Evolutionary conservation across 2,113 vertebrate genomes (phyloP), one percentile per base, ranked within the genome.

Genomic region (Tapirus terrestris): DNA sequence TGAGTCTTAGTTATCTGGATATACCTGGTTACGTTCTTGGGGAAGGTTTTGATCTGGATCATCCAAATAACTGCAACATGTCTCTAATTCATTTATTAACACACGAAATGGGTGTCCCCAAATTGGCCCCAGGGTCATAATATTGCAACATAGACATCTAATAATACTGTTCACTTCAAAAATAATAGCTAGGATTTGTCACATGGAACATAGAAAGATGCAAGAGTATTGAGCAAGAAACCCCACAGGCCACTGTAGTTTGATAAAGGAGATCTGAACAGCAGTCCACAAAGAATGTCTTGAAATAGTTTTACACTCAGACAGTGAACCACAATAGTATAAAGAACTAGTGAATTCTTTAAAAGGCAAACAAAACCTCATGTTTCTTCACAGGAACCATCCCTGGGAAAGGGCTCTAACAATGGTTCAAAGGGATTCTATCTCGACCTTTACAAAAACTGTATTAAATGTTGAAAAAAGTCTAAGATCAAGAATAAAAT

Each of bases 221-320:
- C 65, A 83, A 83, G 84, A 79, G 72, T 92, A 96, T 93, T 95
- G 83, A 97, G 82, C 80, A 94, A 96, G 84, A 80, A 87, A 86
- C 87, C 97, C 97, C 70, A 33, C 23, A 88, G 96, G 82, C 80
- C 36, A 51, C 87, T 77, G 61, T 63, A 82, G 95, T 86, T 97
- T 97, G 94, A 98, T 98, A 96, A 98, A 94, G 84, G 91, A 92
- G 87, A 97, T 97, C 92, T 97, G 95, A 98, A 90, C 97, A 96
- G 97, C 94, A 96, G 97, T 89, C 80, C 88, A 97, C 97, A 98
- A 98, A 98, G 98, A 97, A 51, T 92, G 51, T 96, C 97, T 98
- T 98, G 97, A 98, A 98, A 98, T 98, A 98, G 97, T 97, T 96
- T 93, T 94, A 95, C 95, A 97, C 97, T 92, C 97, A 98, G 95